Evolutionary conservation across 2,797 vertebrate species (phyloP), one percentile per base, ranked within the genome.

Genomic region (Ptychobarbus kaznakovi): DNA sequence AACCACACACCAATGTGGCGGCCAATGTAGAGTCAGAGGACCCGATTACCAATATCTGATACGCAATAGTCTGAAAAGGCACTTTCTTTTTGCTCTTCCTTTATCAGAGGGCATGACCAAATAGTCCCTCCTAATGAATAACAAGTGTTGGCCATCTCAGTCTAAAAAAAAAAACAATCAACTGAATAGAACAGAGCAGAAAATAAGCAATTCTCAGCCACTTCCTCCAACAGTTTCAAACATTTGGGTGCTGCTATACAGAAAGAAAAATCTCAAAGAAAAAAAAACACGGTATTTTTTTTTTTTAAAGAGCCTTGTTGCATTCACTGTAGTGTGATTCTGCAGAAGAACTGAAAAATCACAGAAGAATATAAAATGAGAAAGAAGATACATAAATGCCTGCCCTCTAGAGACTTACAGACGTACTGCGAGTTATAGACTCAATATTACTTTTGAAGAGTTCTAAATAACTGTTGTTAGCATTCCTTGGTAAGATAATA

Each of bases 11-110:
- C 32, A 53, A 68, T 11, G 53, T 44, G 40, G 66, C 0, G 16
- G 49, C 61, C 44, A 46, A 49, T 61, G 40, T 44, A 42, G 72
- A 40, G 66, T 66, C 38, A 40, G 61, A 81, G 51, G 80, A 63
- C 66, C 86, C 3, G 58, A 83, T 87, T 69, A 83, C 76, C 81
- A 83, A 65, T 80, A 61, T 81, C 83, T 86, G 86, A 87, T 80
- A 80, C 58, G 46, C 65, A 85, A 70, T 20, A 79, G 28, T 78
- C 80, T 82, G 82, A 89, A 88, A 89, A 90, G 90, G 90, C 90
- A 90, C 90, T 90, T 89, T 80, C 85, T 87, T 69, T 84, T 81
- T 85, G 70, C 83, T 70, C 61, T 58, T 86, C 38, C 61, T 80
- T 74, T 78, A 81, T 69, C 77, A 69, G 83, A 85, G 80, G 46